Evolutionary conservation across 2,113 vertebrate genomes (phyloP).

Genomic region (Actinemys pallida): DNA sequence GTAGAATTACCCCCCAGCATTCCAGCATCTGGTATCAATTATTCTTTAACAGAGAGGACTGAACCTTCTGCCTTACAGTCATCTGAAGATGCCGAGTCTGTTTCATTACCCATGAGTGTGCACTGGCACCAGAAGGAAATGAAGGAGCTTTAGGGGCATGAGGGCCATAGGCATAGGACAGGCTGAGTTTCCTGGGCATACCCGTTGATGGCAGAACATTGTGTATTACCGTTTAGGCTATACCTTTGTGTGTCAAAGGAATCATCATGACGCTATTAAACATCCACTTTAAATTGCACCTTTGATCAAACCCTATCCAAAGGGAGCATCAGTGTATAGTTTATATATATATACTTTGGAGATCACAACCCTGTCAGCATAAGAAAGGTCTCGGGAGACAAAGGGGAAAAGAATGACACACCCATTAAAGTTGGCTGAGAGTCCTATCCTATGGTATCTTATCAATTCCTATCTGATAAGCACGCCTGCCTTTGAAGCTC

Average conservation of each 20-base stretch:
- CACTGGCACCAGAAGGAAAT: neutral
- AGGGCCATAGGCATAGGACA: neutral
- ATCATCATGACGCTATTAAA: slow-evolving; percentile 9
- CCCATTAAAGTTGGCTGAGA: slow-evolving; percentile 67
- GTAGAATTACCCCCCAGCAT: slow-evolving; percentile 36
- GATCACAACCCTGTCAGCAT: slow-evolving; percentile 56
- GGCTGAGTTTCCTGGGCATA: slow-evolving; percentile 19
- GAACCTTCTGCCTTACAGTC: slow-evolving; percentile 20
- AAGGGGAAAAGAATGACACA: slow-evolving; percentile 63
- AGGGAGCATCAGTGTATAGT: neutral
- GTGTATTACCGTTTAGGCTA: slow-evolving; percentile 27
- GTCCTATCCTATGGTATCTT: slow-evolving; percentile 63
- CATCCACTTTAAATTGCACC: slow-evolving; percentile 48
- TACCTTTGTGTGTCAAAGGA: slow-evolving; percentile 13
- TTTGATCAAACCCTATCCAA: slow-evolving; percentile 58
- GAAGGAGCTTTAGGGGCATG: neutral
- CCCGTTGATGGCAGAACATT: slow-evolving; percentile 42
- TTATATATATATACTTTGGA: neutral
- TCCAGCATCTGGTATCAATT: slow-evolving; percentile 39
- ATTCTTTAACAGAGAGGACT: slow-evolving; percentile 26
- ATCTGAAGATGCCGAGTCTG: slow-evolving; percentile 6
- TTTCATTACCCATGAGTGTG: neutral
- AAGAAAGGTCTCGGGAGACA: slow-evolving; percentile 44
- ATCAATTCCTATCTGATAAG: slow-evolving; percentile 69
- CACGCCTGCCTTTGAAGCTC: slow-evolving; percentile 45